Conservation (phyloP, 2,797 vertebrate genomes). For the Momotus momota region DNA sequence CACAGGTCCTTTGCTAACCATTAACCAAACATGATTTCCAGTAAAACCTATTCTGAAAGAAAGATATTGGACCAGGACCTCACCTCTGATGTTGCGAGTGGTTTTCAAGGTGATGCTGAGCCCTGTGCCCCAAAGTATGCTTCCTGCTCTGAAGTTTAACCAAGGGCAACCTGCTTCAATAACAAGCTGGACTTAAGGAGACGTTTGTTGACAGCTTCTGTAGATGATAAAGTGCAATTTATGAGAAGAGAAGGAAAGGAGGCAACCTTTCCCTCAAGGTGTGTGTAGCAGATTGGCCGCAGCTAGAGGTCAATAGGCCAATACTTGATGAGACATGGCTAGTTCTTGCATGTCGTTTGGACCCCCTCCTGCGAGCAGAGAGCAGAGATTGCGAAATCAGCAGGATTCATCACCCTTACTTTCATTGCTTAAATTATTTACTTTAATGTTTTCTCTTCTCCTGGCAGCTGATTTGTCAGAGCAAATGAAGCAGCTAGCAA, state of each 20-base stretch:
- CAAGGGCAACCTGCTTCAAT: background rate
- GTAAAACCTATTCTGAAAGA: background rate
- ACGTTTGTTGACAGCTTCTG: background rate
- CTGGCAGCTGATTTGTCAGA: conserved; percentile 59
- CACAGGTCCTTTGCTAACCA: background rate
- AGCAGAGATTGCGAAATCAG: background rate
- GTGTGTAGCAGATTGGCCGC: background rate
- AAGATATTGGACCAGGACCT: background rate
- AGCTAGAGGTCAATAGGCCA: background rate
- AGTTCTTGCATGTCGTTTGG: background rate
- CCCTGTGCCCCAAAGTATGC: background rate
- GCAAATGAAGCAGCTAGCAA: conserved; percentile 35
- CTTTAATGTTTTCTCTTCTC: conserved; percentile 19
- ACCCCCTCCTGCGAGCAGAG: background rate
- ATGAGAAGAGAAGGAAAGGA: background rate
- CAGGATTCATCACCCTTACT: background rate
- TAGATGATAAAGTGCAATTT: background rate
- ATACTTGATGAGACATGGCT: accelerated
- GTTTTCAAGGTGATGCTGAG: background rate
- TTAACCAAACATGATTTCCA: background rate
- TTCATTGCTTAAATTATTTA: conserved; percentile 53
- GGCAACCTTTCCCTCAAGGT: background rate
- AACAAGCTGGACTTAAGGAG: background rate
- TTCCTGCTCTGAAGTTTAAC: background rate
- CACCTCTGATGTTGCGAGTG: accelerated